Base-by-base conservation (phyloP, 2,888 invertebrate genomes). In the Drosophila kambysellisi region DNA sequence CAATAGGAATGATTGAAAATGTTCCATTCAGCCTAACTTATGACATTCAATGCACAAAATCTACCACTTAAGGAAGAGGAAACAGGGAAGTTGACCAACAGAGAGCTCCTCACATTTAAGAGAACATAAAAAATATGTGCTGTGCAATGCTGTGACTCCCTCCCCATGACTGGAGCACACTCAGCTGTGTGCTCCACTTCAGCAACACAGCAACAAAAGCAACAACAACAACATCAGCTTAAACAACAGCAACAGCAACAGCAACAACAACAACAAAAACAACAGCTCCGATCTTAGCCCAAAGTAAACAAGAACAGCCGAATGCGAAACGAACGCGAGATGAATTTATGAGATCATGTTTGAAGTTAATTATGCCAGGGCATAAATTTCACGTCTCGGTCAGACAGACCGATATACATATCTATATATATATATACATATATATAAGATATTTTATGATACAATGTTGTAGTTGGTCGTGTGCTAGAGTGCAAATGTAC, bases 311-410 rank as follows among this genome's bases (percentile, higher is more conserved):
- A 56, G 39, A 56, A 87, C 68, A 72, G 46, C 64, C 65, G 60
- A 74, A 68, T 62, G 61, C 65, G 81, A 81, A 79, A 64, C 73
- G 81, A 81, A 77, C 87, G 82, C 89, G 86, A 89, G 81, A 82
- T 78, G 86, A 89, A 91, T 88, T 91, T 88, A 88, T 88, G 90
- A 91, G 86, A 83, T 88, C 91, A 89, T 88, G 83, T 90, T 91
- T 79, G 89, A 88, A 88, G 86, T 85, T 88, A 91, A 88, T 91
- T 88, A 88, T 91, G 88, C 88, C 88, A 78, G 72, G 76, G 90
- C 90, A 85, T 88, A 85, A 88, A 88, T 85, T 85, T 85, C 73
- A 74, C 59, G 70, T 69, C 67, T 78, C 73, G 54, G 46, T 53
- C 73, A 72, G 70, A 39, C 54, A 60, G 17, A 74, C 64, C 66